Evolutionary conservation across 2,113 vertebrate species (phyloP).

Genomic region (Guaruba guarouba): DNA sequence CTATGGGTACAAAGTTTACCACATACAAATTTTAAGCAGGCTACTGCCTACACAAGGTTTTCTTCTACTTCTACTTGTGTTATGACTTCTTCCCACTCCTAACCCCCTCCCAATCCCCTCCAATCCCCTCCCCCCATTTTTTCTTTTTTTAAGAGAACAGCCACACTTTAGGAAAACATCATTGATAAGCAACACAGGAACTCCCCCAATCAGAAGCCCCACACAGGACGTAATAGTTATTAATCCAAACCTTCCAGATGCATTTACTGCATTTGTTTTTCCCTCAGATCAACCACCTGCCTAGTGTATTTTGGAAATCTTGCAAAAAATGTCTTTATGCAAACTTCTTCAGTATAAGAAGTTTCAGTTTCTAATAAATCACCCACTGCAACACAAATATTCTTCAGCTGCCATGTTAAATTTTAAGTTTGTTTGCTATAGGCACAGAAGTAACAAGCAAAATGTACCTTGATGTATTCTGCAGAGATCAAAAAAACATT

Average conservation of each 20-base stretch:
- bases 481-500: not conserved
- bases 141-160: not conserved
- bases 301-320: not conserved
- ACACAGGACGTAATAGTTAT: not conserved
- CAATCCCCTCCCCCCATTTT: too few relatives aligned
- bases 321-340: not conserved
- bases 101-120: not conserved
- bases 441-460: not conserved
- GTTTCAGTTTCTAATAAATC: not conserved
- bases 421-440: not conserved
- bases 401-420: not conserved
- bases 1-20: not conserved
- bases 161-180: not conserved
- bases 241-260: not conserved
- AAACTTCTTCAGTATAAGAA: not conserved
- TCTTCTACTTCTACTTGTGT: not conserved
- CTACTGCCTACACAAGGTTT: not conserved
- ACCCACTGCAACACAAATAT: not conserved
- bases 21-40: not conserved
- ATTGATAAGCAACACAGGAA: not conserved
- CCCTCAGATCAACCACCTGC: not conserved
- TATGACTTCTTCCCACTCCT: not conserved
- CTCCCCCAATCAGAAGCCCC: not conserved
- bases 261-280: not conserved
- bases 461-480: not conserved